Percentiles rank a stretch among this genome's conserved stretches.
phyloP scores from a whole-genome alignment of 2,113 vertebrate species.

The Cyprinodon variegatus region DNA sequence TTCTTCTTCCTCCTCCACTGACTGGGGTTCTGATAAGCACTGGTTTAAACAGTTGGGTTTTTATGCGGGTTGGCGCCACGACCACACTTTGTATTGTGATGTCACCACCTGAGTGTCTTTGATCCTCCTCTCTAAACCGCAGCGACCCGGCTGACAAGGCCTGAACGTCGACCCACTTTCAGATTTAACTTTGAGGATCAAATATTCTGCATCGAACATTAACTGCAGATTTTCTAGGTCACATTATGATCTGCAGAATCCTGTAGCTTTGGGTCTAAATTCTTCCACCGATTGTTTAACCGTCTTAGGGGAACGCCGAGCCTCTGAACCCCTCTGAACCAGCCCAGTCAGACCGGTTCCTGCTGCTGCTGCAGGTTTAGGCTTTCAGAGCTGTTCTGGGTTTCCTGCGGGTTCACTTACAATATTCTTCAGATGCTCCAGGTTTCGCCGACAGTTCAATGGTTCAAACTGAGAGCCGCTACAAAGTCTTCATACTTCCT shows the following conservation, averaged over 20 bases:
- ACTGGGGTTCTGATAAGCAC: conserved; percentile 2
- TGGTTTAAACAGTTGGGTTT: not conserved
- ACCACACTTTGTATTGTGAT: conserved; percentile 34
- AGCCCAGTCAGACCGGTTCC: no score
- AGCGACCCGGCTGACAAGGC: conserved; percentile 3
- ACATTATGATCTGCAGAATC: not conserved
- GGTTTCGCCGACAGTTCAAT: no score
- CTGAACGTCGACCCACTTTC: conserved; percentile 54
- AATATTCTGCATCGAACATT: not conserved
- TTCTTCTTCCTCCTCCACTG: not conserved
- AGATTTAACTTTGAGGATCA: not conserved
- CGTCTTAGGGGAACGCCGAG: no score
- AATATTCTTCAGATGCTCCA: no score
- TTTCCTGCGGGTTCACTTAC: no score
- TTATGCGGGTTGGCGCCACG: conserved; percentile 27
- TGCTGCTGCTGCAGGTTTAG: no score
- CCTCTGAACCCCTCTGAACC: no score
- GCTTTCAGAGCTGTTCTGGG: no score
- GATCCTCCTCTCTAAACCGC: conserved; percentile 47
- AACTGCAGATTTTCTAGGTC: conserved; percentile 53
- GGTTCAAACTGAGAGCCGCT: no score
- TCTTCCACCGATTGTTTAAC: not conserved
- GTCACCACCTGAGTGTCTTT: conserved; percentile 35
- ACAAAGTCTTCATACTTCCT: no score
- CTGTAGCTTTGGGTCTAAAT: not conserved